phyloP scores from a whole-genome alignment of 2,888 invertebrate genomes.

The Cyaniris semiargus region DNA sequence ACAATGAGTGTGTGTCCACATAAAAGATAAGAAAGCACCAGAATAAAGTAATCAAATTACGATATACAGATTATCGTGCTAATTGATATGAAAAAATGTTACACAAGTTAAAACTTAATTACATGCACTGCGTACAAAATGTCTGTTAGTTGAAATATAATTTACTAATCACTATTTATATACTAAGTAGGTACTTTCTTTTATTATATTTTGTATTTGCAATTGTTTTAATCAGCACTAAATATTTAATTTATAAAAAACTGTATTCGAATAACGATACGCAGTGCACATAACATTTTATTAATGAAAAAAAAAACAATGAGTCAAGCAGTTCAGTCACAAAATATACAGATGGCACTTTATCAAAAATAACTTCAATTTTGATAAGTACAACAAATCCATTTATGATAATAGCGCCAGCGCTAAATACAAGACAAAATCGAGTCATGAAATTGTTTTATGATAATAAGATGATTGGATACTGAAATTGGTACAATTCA shows the following conservation, averaged over 20 bases:
- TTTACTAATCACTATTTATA: not conserved
- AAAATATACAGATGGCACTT: constrained; percentile 1
- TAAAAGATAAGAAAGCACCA: constrained; percentile 45
- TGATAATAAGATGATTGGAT: not conserved
- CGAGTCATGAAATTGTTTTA: not conserved
- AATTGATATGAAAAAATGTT: constrained; percentile 1
- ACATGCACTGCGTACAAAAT: not conserved
- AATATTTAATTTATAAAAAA: not conserved
- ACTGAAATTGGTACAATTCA: not conserved
- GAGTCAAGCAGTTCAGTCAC: not conserved
- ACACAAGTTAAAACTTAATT: not conserved
- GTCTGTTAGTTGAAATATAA: not conserved
- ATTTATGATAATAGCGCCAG: not conserved
- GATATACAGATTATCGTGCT: not conserved
- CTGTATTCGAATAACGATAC: not conserved
- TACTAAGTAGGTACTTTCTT: not conserved
- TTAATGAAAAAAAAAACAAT: not conserved
- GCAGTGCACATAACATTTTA: constrained; percentile 1
- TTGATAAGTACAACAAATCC: constrained; percentile 3
- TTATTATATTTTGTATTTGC: not conserved
- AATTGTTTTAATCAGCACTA: not conserved
- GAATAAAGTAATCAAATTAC: constrained; percentile 21
- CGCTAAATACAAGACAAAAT: not conserved
- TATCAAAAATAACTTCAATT: not conserved
- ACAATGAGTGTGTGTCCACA: too few species aligned